These are phyloP conservation scores for Latrodectus geometricus DNA, from an alignment of 1,140 invertebrate genomes.

Conservation along the genomic window DNA sequence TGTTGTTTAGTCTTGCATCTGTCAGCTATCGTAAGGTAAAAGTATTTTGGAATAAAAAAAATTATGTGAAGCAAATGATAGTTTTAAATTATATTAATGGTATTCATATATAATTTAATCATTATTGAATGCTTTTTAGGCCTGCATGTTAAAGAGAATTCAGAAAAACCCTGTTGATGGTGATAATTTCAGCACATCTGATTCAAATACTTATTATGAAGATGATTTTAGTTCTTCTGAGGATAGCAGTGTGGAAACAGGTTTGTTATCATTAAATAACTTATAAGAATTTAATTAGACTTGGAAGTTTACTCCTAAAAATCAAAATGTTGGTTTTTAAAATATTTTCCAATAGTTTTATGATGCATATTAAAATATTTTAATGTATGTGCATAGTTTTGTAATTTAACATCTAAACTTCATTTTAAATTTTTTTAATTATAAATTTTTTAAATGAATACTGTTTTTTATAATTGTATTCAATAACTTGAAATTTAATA, in stretches of 20 bases:
- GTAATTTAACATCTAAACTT: not conserved
- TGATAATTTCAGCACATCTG: conserved; percentile 85
- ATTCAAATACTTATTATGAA: conserved; percentile 93
- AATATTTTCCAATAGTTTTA: not conserved
- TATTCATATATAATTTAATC: not conserved
- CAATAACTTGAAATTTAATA: too few species aligned
- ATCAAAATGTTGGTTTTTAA: too few species aligned
- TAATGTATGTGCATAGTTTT: not conserved
- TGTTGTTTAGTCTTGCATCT: conserved; percentile 87
- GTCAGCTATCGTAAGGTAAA: conserved; percentile 85
- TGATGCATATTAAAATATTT: not conserved
- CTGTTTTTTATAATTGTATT: too few species aligned
- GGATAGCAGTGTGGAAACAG: conserved; percentile 88
- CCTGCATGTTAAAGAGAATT: conserved; percentile 83
- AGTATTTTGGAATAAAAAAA: not conserved
- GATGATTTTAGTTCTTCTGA: conserved; percentile 89
- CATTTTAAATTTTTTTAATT: too few species aligned
- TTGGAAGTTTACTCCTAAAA: too few species aligned
- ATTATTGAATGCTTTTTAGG: conserved; percentile 68
- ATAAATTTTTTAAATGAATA: too few species aligned
- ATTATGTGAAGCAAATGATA: too few species aligned
- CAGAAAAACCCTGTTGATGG: conserved; percentile 83
- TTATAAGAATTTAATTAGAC: too few species aligned
- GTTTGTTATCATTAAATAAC: conserved; percentile 68
- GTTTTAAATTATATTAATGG: not conserved